Base-by-base conservation (phyloP, 2,113 vertebrate species). In the Neodon shergylaensis region DNA sequence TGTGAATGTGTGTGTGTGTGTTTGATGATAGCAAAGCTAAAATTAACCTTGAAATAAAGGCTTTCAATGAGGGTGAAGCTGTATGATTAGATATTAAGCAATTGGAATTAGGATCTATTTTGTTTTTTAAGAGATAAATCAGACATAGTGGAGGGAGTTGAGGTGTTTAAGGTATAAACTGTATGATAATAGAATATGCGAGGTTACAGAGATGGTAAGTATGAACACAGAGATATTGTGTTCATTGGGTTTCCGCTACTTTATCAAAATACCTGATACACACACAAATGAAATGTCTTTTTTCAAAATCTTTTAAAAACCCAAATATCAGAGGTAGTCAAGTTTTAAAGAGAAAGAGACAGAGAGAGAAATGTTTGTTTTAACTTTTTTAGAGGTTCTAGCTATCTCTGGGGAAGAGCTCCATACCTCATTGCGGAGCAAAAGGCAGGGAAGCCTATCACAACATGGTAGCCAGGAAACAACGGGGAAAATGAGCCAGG, bases 391-490 rank as follows among this genome's bases (percentile, higher is more conserved):
- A 49, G 13, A 44, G 3, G 4, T 17, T 31, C 26, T 17, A 73
- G 49, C 79, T 52, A 17, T n/a, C 52, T 26, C 78, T 26, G 11
- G 36, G 5, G 6, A 5, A 58, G 39, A 81, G 33, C 33, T 33
- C 7, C 49, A 54, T 4, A 39, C 76, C 63, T 12, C 31, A 66
- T 0, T n/a, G 8, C 5, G 6, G 14, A 70, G 3, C 1, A 7
- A 16, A 47, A 5, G 12, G 12, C 33, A 5, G 13, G 47, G 26
- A 79, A 88, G n/a, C 5, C 9, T 5, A 0, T 88, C 10, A 5
- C 5, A 8, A 47, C 5, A 2, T 78, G 49, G 33, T 28, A 24
- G 7, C 19, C 10, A 88, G 42, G 14, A 82, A 44, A 68, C 24
- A 63, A 61, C 5, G 33, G 14, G 28, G 42, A 63, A 54, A 83